phyloP scores from a whole-genome alignment of 1,140 invertebrate species.

The Aphidius gifuensis region DNA sequence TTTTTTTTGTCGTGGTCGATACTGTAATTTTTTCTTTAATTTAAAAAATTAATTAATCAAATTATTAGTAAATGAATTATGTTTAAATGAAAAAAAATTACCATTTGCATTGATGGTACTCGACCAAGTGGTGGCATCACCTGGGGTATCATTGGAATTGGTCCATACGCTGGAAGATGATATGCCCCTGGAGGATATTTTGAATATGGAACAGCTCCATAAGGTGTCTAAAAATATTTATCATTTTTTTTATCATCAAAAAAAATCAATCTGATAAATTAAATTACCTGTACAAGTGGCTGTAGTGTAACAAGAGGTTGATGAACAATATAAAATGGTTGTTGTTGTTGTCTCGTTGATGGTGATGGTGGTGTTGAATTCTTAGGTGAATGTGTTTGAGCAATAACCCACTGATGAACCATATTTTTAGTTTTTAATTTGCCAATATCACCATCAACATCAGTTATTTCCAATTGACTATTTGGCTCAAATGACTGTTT shows the following conservation, averaged over 20 bases:
- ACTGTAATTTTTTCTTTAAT: too few species aligned
- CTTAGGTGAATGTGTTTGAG: constrained; percentile 45
- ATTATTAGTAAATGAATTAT: too few species aligned
- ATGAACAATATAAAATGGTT: constrained; percentile 45
- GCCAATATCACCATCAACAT: constrained; percentile 28
- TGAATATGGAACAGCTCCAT: constrained; percentile 2
- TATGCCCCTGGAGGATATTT: constrained; percentile 8
- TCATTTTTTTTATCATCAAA: too few species aligned
- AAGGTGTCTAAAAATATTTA: constrained; percentile 2
- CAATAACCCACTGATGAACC: constrained; percentile 52
- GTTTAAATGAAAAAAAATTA: constrained; percentile 18
- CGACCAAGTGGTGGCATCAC: constrained; percentile 37
- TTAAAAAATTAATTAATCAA: too few species aligned
- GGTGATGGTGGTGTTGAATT: constrained; percentile 25
- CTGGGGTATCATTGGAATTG: constrained; percentile 43
- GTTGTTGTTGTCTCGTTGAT: constrained; percentile 8
- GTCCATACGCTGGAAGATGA: constrained; percentile 38
- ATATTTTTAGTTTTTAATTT: constrained; percentile 49
- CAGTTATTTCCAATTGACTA: constrained; percentile 6
- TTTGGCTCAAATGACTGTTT: constrained; percentile 21
- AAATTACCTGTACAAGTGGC: constrained; percentile 46
- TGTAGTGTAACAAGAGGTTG: constrained; percentile 48
- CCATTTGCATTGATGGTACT: constrained; percentile 45
- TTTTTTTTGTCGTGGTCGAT: too few species aligned
- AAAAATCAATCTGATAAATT: neutral